Evolutionary conservation across 2,888 invertebrate species (phyloP).

Genomic region (Griposia aprilina): DNA sequence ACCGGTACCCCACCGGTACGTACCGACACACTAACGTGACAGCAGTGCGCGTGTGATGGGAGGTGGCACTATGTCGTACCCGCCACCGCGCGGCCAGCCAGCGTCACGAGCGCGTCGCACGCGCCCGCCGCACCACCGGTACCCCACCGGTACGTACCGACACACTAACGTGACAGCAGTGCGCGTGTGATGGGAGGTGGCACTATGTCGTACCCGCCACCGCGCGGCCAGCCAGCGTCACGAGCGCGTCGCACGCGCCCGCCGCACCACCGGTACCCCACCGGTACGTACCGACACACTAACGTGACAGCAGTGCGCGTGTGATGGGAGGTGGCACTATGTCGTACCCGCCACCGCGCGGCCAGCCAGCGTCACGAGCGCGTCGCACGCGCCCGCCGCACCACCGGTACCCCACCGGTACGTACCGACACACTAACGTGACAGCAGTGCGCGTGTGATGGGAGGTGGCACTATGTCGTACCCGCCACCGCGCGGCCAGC

Average conservation of each 20-base stretch:
- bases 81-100: not conserved
- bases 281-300: too few species aligned
- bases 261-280: constrained; percentile 57
- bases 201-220: not conserved
- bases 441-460: too few species aligned
- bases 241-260: constrained; percentile 71
- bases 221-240: not conserved
- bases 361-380: constrained; percentile 70
- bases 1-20: not conserved
- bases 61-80: not conserved
- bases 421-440: too few species aligned
- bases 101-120: not conserved
- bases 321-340: constrained; percentile 49
- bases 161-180: too few species aligned
- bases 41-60: too few species aligned
- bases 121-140: constrained; percentile 24
- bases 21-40: too few species aligned
- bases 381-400: constrained; percentile 44
- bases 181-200: too few species aligned
- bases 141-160: too few species aligned
- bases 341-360: constrained; percentile 78
- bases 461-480: too few species aligned
- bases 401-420: not conserved
- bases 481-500: not conserved
- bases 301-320: too few species aligned